Percentiles rank a stretch among this genome's conserved stretches.
These are phyloP conservation scores for Parasteatoda tepidariorum DNA, from an alignment of 1,140 invertebrate species.

Conservation along the genomic window DNA sequence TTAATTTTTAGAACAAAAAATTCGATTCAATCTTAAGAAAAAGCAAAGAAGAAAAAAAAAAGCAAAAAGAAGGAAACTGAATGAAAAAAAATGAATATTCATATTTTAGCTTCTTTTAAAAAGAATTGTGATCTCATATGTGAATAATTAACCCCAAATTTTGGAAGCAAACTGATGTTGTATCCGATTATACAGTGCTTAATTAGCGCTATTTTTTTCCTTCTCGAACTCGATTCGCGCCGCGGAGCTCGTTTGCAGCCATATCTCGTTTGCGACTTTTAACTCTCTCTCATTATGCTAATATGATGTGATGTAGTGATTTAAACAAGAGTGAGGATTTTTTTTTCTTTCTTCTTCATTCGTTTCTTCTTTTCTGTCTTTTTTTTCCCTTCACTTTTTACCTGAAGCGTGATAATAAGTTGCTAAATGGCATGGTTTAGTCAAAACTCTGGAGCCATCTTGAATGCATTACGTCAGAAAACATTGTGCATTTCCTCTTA, in stretches of 20 bases:
- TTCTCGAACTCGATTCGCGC: neutral
- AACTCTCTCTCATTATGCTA: conserved; percentile 56
- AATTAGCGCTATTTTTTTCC: conserved; percentile 15
- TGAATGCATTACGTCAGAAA: neutral
- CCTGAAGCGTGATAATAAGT: conserved; percentile 37
- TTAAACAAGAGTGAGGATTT: conserved; percentile 1
- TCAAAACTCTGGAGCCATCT: neutral
- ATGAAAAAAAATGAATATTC: conserved; percentile 59
- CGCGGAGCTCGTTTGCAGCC: neutral
- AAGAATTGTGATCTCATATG: conserved; percentile 11
- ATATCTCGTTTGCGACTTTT: conserved; percentile 37
- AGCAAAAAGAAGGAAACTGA: conserved; percentile 37
- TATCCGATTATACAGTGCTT: conserved; percentile 4
- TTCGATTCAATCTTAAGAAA: neutral
- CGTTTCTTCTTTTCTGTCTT: neutral
- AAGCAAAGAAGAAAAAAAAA: neutral
- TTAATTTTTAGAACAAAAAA: neutral
- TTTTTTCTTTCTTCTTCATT: neutral
- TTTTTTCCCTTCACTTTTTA: too few species aligned
- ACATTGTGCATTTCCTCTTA: neutral
- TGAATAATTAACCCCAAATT: conserved; percentile 59
- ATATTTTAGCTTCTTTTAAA: conserved; percentile 3
- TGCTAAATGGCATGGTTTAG: conserved; percentile 49
- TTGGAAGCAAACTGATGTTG: neutral
- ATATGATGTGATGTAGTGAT: conserved; percentile 17